Conservation (phyloP, 2,113 vertebrate species). For the Arvicanthis niloticus region DNA sequence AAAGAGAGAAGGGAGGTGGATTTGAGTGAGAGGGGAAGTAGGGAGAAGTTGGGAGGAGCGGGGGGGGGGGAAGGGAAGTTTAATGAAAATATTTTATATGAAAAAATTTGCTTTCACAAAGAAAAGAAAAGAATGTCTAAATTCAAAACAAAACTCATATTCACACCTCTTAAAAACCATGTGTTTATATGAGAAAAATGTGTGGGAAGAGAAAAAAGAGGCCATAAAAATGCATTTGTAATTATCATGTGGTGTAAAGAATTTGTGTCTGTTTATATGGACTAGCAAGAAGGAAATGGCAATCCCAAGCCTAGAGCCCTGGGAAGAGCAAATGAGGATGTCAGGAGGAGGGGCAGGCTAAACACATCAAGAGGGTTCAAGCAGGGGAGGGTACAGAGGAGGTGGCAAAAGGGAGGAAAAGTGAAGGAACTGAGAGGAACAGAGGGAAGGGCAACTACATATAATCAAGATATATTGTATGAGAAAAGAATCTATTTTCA, state of each 20-base stretch:
- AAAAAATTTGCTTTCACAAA: neutral
- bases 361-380: neutral
- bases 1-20: neutral
- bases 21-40: neutral
- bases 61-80: neutral
- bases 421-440: neutral
- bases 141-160: neutral
- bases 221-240: neutral
- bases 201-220: neutral
- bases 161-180: neutral
- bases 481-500: neutral
- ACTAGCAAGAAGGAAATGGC: constrained; percentile 20
- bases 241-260: neutral
- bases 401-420: fast-evolving
- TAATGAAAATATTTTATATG: neutral
- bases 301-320: neutral
- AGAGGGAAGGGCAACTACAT: too few species aligned
- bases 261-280: neutral
- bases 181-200: constrained; percentile 32
- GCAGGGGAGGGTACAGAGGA: too few species aligned
- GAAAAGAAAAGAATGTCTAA: neutral
- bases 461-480: neutral
- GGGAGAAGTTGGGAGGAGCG: neutral
- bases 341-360: neutral
- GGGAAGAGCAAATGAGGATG: neutral